These are phyloP conservation scores for Aphidius gifuensis DNA, from an alignment of 1,140 invertebrate genomes.

Conservation along the genomic window DNA sequence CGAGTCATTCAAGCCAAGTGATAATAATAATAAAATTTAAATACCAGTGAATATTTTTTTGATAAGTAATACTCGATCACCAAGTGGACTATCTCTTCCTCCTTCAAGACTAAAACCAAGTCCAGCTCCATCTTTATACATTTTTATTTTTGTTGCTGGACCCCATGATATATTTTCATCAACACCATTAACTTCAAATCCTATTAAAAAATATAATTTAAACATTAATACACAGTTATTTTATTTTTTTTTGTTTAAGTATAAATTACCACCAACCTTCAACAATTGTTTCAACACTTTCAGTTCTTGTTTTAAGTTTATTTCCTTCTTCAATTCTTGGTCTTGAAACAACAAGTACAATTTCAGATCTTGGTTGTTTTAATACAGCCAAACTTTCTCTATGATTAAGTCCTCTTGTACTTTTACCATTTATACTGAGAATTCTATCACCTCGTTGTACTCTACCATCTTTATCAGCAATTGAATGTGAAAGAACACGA, in stretches of 20 bases:
- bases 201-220: conserved; percentile 25
- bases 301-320: conserved; percentile 35
- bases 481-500: conserved; percentile 78
- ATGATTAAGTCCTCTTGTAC: conserved; percentile 77
- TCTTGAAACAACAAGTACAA: conserved; percentile 66
- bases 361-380: conserved; percentile 71
- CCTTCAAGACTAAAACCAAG: conserved; percentile 91
- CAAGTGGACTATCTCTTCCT: conserved; percentile 82
- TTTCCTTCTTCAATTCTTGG: conserved; percentile 41
- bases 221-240: not conserved
- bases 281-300: conserved; percentile 45
- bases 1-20: not conserved
- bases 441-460: conserved; percentile 85
- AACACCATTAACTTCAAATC: conserved; percentile 38
- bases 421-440: conserved; percentile 83
- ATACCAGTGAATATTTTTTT: conserved; percentile 91
- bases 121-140: conserved; percentile 83
- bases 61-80: conserved; percentile 80
- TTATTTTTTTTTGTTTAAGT: not conserved
- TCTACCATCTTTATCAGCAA: conserved; percentile 80
- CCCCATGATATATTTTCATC: conserved; percentile 43
- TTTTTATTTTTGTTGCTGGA: conserved; percentile 58
- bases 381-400: conserved; percentile 79
- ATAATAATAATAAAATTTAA: conserved; percentile 22
- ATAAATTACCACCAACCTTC: conserved; percentile 30